Base-by-base conservation (phyloP, 2,797 vertebrate species). In the Gobio occitaniae region DNA sequence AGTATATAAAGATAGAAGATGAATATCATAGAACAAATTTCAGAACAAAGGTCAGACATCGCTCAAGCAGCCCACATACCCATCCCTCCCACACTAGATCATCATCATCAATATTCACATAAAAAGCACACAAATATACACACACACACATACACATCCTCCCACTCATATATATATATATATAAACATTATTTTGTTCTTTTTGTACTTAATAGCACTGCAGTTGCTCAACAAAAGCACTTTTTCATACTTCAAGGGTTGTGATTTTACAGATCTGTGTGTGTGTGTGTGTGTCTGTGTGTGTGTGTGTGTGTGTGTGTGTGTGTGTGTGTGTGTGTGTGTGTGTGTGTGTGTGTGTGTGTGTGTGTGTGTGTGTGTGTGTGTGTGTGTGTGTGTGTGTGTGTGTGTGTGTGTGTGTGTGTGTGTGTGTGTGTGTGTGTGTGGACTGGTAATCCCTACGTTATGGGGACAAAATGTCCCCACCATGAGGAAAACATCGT, bases 31-130 rank as follows among this genome's bases (percentile, higher is more conserved):
- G 56, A 82, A 88, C 66, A 86, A 90, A 87, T 70, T 83, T 91
- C 84, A 74, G 86, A 90, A 86, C 89, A 79, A 78, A 93, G 92
- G 91, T 92, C 90, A 90, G 79, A 87, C 84, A 89, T 88, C 88
- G 83, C 86, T 85, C 50, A 87, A 78, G 32, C 47, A 38, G 52
- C 92, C 91, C 90, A 91, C 93, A 29, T 59, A 50, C 83, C 4
- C 61, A 68, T 83, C 72, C 56, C 89, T 86, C 56, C 59, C 63
- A 74, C 91, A 90, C 50, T 90, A 86, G 6, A n/a, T 82, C 70
- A 71, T 72, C 72, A 81, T 85, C 70, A 70, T 78, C 77, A 80
- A 77, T 65, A 86, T 80, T 86, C 54, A 84, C 83, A 87, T 41
- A 47, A 41, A 38, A 81, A 78, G 25, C 84, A 85, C 48, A 84